phyloP scores from a whole-genome alignment of 2,797 vertebrate species.

The Miichthys miiuy region DNA sequence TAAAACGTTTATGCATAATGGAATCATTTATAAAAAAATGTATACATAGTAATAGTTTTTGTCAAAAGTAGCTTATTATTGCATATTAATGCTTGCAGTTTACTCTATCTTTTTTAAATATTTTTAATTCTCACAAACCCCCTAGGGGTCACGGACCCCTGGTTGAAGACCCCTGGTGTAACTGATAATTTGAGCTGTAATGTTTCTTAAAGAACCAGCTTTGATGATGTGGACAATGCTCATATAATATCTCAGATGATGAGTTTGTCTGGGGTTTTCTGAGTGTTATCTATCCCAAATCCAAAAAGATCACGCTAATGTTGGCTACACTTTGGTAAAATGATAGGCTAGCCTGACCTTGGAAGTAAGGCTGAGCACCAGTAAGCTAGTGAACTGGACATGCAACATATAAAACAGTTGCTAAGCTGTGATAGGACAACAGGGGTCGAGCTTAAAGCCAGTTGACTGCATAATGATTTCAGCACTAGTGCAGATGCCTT shows the following conservation, averaged over 20 bases:
- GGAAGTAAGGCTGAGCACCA: neutral
- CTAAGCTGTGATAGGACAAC: neutral
- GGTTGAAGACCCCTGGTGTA: no score
- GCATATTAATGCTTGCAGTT: no score
- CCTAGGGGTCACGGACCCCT: no score
- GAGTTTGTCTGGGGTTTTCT: neutral
- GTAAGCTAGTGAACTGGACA: neutral
- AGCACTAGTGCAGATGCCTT: neutral
- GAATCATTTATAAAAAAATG: no score
- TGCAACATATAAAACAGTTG: neutral
- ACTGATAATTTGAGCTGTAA: no score
- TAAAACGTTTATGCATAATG: no score
- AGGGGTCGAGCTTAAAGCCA: neutral
- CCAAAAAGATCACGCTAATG: neutral
- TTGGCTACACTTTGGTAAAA: no score
- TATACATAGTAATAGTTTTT: no score
- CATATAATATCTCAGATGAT: neutral
- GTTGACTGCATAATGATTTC: neutral
- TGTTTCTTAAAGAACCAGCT: neutral
- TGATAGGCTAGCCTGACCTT: neutral
- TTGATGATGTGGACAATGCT: neutral
- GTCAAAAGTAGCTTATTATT: no score
- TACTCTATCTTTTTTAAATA: no score
- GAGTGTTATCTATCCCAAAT: neutral
- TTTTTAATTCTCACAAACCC: no score